Conservation (phyloP, 1,140 invertebrate genomes). For the Mercenaria mercenaria region DNA sequence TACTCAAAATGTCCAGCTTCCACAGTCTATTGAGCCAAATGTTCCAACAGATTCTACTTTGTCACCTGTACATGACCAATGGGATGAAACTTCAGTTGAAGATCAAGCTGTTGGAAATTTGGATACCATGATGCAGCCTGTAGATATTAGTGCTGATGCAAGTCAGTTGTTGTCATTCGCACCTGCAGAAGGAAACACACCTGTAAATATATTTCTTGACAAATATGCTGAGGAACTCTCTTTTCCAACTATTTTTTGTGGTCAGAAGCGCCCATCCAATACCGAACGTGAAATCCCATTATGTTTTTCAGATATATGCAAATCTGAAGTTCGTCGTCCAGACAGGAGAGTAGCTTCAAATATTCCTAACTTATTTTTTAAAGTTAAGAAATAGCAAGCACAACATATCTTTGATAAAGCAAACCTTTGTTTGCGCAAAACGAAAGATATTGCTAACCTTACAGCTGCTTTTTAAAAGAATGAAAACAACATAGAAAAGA, state of each 20-base stretch:
- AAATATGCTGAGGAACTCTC: conserved; percentile 50
- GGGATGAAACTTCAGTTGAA: conserved; percentile 28
- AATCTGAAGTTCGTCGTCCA: neutral
- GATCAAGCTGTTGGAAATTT: conserved; percentile 27
- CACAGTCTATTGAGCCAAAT: too few species aligned
- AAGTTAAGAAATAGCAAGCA: conserved; percentile 18
- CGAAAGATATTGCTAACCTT: neutral
- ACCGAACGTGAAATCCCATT: neutral
- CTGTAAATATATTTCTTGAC: conserved; percentile 46
- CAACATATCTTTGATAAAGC: conserved; percentile 42
- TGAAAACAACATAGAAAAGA: neutral
- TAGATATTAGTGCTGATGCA: neutral
- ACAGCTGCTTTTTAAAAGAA: neutral
- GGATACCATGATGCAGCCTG: conserved; percentile 41
- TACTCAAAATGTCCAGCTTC: too few species aligned
- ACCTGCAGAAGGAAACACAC: conserved; percentile 57
- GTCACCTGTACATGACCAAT: conserved; percentile 7
- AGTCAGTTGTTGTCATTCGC: conserved; percentile 24
- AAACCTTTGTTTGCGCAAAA: conserved; percentile 45
- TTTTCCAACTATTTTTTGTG: conserved; percentile 57
- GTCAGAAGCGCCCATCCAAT: neutral
- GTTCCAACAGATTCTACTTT: neutral
- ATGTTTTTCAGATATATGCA: neutral
- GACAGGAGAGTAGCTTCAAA: conserved; percentile 44
- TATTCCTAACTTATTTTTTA: conserved; percentile 60